Evolutionary conservation across 30 jellyfish, hydroid and myxozoan genomes (phyloP), one percentile per base, ranked within the genome.

Genomic region (Pseudorhiza aurosa): DNA sequence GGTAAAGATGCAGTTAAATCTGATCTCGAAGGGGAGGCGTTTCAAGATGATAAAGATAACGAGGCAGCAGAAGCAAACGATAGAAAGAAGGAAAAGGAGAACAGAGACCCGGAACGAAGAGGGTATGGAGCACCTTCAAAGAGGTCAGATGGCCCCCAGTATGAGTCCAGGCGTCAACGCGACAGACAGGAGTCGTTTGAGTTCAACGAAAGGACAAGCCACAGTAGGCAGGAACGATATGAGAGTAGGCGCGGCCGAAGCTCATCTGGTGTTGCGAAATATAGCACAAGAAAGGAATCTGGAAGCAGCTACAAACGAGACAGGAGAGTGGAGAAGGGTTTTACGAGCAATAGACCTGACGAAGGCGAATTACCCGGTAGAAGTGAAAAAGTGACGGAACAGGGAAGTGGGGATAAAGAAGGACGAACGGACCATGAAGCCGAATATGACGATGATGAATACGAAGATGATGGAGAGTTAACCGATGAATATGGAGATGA

Each of bases 181-280:
- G 77, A 64, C 53, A 37, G 53, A 8, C 28, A 33, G 53, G 50
- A 17, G 8, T 39, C 77, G 10, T 26, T 33, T 39, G 58, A 64
- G 3, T 64, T 31, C 33, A 33, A 31, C 5, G 77, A 64, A 10
- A 64, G 58, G 32, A 29, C 50, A 11, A 59, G 26, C 26, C 1
- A 33, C 35, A n/a, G n/a, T n/a, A 32, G 58, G 31, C 57, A 24
- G 4, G 57, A 64, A 1, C 42, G 69, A 22, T 8, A 68, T 69
- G 83, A 49, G 8, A 45, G 68, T 50, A 28, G 83, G 32, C 69
- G 83, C 12, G 83, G 83, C 31, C 65, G 83, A 33, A 30, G 68
- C 17, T 25, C 69, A 9, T 43, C 68, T 12, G 64, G 68, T 8
- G 60, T 24, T 26, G 12, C 58, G 19, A 49, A 43, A 17, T 64